Evolutionary conservation across 2,797 vertebrate genomes (phyloP), one percentile per base, ranked within the genome.

Genomic region (Rhinichthys osculus): DNA sequence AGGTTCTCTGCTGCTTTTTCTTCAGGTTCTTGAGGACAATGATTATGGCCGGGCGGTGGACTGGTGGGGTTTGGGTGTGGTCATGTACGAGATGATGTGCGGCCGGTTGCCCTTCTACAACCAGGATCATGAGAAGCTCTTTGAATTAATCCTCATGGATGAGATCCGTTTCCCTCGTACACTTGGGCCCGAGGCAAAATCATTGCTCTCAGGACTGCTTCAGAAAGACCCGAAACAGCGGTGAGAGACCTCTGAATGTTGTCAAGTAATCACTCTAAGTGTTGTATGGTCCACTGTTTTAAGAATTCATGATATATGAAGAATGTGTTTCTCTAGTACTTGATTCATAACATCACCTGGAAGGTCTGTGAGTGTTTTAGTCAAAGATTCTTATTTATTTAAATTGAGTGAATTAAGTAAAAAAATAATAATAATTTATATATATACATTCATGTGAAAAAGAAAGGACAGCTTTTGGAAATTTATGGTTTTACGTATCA

Each of bases 31-130:
- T 0, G 73, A 76, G 19, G 73, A 76, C 73, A 76, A 76, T 76
- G 73, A 76, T 54, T 76, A 76, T 38, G 50, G 96, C 67, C 94
- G 96, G 16, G 96, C 96, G 0, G 96, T 97, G 91, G 96, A 97
- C 93, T 97, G 96, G 96, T 97, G 96, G 96, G 96, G 96, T 62
- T 94, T 97, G 88, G 96, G 96, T 79, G 96, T 97, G 81, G 96
- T 97, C 87, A 97, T 97, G 96, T 97, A 97, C 27, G 96, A 97
- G 93, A 97, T 97, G 96, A 93, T 97, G 95, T 97, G 96, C 4
- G 96, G 96, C 62, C 95, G 96, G 9, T 95, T 97, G 85, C 96
- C 96, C 78, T 97, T 97, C 94, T 97, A 97, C 93, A 97, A 96
- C 88, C 96, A 97, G 90, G 96, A 97, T 93, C 96, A 97, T 0